Evolutionary conservation across 2,888 invertebrate genomes (phyloP).

Genomic region (Tenthredo notha): DNA sequence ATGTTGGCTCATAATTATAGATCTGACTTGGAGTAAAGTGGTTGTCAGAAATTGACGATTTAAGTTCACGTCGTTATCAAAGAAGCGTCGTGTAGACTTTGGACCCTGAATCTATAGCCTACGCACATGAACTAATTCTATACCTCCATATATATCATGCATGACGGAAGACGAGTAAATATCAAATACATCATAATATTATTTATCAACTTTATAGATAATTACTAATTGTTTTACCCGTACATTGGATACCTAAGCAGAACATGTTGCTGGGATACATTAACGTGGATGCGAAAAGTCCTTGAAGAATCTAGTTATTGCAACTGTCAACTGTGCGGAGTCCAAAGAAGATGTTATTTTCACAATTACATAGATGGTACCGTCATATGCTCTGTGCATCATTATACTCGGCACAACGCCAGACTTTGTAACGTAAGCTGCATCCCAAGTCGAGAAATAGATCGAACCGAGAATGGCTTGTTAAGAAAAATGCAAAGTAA

Average conservation of each 20-base stretch:
- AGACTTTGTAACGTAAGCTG: neutral
- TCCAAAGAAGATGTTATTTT: conserved; percentile 32
- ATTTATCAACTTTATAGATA: conserved; percentile 5
- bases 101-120: neutral
- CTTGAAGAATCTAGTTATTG: conserved; percentile 25
- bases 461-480: conserved; percentile 6
- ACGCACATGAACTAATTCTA: neutral
- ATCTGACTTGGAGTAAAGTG: neutral
- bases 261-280: conserved; percentile 10
- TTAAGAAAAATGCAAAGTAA: conserved; percentile 19
- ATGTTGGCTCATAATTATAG: neutral
- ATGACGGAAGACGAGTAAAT: neutral
- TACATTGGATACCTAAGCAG: neutral
- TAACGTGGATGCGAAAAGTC: neutral
- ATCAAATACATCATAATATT: neutral
- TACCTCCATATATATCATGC: neutral
- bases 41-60: neutral
- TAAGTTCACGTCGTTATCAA: neutral
- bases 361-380: neutral
- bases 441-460: conserved; percentile 40
- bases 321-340: conserved; percentile 6
- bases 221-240: neutral
- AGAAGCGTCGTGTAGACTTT: neutral
- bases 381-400: neutral
- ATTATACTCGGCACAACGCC: conserved; percentile 26